A percentile compares a stretch with the other conserved stretches of the same genome.
Evolutionary conservation across 2,113 vertebrate species (phyloP).

Genomic region (Burhinus bistriatus): DNA sequence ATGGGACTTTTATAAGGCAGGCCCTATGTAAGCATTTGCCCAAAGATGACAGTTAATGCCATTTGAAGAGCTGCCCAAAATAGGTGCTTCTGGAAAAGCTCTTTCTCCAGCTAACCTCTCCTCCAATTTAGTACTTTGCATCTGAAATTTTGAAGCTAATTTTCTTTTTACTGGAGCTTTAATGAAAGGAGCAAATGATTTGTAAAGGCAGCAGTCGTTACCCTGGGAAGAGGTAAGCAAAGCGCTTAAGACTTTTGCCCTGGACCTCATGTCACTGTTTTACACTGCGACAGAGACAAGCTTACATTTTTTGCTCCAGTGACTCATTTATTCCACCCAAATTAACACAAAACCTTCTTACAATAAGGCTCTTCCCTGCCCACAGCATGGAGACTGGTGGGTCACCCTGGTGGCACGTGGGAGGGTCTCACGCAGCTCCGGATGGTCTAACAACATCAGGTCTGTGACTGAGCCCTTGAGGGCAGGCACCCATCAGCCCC

Average conservation of each 20-base stretch:
- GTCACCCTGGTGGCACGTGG: neutral
- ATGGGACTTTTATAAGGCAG: neutral
- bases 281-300: neutral
- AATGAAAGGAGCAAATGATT: conserved; percentile 39
- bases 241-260: neutral
- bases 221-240: neutral
- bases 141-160: conserved; percentile 21
- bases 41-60: neutral
- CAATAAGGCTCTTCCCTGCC: neutral
- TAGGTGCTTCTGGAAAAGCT: neutral
- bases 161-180: conserved; percentile 18
- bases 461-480: fast-evolving
- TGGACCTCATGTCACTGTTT: neutral
- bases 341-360: neutral
- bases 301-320: neutral
- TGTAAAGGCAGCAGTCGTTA: conserved; percentile 6
- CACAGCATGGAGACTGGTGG: neutral
- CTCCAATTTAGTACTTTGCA: conserved; percentile 18
- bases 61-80: conserved; percentile 1
- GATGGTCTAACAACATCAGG: neutral
- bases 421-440: neutral
- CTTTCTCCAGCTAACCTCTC: conserved; percentile 3
- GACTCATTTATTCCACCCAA: neutral
- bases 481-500: neutral
- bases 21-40: neutral